Evolutionary conservation across 2,888 invertebrate genomes (phyloP), one percentile per base, ranked within the genome.

Genomic region (Diarsia rubi): DNA sequence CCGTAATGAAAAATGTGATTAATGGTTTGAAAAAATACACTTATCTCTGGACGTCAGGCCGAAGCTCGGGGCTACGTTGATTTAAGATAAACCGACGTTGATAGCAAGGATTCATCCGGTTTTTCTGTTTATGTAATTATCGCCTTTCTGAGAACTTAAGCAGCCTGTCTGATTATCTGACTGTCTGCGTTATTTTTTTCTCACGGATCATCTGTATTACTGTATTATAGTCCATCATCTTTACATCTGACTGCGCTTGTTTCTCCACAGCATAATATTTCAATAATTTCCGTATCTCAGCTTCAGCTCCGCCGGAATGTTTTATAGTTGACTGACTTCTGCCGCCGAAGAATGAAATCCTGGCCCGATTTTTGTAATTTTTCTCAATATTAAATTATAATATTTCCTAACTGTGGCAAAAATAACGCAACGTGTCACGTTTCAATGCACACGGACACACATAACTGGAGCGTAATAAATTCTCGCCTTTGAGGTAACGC

Each of bases 401-500:
- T 81, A 88, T 85, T 85, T 79, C 80, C 77, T 80, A 86, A 86
- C 84, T 88, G 87, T 83, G 88, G 88, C 78, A 82, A 89, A 85
- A 88, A 86, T 81, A 87, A 88, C 88, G 91, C 90, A 91, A 92
- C 89, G 86, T 90, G 91, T 84, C 87, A 89, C 93, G 93, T 90
- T 86, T 90, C 91, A 93, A 89, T 91, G 93, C 92, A 89, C 93
- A 92, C 88, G 88, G 87, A 88, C 89, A 89, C 86, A 87, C 90
- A 90, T 89, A 93, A 94, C 89, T 93, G 89, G 94, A 93, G 93
- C 94, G 93, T 93, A 93, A 91, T 91, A 91, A 93, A 93, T 92
- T 90, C 86, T 85, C 86, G 85, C 86, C 90, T 89, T 91, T 86
- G 83, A 86, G 88, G 87, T 87, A 90, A 90, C 83, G 83, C 86